phyloP scores from a whole-genome alignment of 1,140 invertebrate genomes.

The Hycleus cichorii region DNA sequence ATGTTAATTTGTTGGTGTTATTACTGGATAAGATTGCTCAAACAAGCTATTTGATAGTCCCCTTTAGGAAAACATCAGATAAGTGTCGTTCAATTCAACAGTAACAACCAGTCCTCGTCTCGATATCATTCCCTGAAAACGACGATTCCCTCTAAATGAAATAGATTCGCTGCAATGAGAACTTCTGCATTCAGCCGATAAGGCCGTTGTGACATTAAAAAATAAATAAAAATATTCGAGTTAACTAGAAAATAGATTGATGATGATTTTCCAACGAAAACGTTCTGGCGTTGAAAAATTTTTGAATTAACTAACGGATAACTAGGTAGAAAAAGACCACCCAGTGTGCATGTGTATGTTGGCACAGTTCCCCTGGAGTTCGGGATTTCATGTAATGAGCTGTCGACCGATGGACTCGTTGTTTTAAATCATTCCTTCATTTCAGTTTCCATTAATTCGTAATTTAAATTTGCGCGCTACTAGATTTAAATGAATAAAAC shows the following conservation, averaged over 20 bases:
- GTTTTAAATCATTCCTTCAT: constrained; percentile 27
- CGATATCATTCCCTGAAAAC: constrained; percentile 8
- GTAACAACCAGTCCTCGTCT: constrained; percentile 5
- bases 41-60: constrained; percentile 29
- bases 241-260: constrained; percentile 1
- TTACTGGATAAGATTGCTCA: constrained; percentile 28
- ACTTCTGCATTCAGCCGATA: constrained; percentile 15
- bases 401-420: constrained; percentile 18
- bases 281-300: not conserved
- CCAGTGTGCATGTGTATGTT: too few relatives aligned
- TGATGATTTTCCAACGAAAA: constrained; percentile 9
- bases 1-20: constrained; percentile 31
- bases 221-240: not conserved
- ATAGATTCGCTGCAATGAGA: constrained; percentile 12
- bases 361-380: not conserved
- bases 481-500: constrained; percentile 17
- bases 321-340: too few relatives aligned
- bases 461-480: constrained; percentile 22
- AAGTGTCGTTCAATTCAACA: constrained; percentile 21
- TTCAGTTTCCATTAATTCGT: constrained; percentile 24
- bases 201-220: constrained; percentile 16
- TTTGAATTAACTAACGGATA: too few relatives aligned
- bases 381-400: constrained; percentile 18
- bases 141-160: constrained; percentile 14
- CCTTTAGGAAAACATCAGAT: constrained; percentile 27